phyloP scores from a whole-genome alignment of 2,888 invertebrate genomes.

The Archips xylosteana region DNA sequence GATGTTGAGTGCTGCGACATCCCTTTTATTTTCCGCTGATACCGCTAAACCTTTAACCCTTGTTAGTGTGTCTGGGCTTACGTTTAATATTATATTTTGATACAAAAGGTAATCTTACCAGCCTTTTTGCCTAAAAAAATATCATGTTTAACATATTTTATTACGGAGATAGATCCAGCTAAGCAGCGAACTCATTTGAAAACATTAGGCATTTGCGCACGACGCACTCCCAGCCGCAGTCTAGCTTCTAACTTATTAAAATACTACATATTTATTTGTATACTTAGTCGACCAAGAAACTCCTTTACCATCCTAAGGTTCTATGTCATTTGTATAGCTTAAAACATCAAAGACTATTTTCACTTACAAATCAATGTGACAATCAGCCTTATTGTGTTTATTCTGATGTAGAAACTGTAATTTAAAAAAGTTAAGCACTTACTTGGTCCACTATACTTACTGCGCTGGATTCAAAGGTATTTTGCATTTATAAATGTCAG shows the following conservation, averaged over 20 bases:
- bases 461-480: neutral
- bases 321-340: too few species aligned
- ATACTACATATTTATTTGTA: constrained; percentile 13
- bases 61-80: constrained; percentile 39
- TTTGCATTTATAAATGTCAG: neutral
- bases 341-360: too few species aligned
- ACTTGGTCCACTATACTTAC: too few species aligned
- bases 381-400: too few species aligned
- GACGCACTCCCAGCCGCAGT: neutral
- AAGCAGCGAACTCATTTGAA: constrained; percentile 30
- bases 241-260: neutral
- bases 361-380: too few species aligned
- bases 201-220: constrained; percentile 32
- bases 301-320: too few species aligned
- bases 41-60: constrained; percentile 38
- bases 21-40: constrained; percentile 40
- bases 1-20: constrained; percentile 36
- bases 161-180: constrained; percentile 6
- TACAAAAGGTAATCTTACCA: constrained; percentile 39
- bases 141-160: constrained; percentile 21
- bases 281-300: too few species aligned
- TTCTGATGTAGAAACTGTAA: neutral
- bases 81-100: constrained; percentile 36
- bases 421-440: too few species aligned
- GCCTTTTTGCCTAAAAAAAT: constrained; percentile 29